These are phyloP conservation scores for Chlorodrepanis virens DNA, from an alignment of 2,113 vertebrate species.

Conservation along the genomic window DNA sequence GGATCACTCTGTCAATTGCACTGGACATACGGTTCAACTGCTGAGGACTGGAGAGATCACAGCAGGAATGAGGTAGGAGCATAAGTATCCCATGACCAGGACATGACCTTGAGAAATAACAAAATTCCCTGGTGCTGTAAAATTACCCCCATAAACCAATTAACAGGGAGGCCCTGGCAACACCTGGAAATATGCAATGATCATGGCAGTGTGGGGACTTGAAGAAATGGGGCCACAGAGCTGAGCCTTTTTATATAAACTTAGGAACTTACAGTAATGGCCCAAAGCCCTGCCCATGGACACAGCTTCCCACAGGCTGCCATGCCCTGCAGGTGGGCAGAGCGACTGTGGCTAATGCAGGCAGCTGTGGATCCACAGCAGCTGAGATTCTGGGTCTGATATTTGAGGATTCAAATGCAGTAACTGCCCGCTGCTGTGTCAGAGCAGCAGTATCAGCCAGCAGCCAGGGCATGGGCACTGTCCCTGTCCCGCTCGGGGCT, in stretches of 20 bases:
- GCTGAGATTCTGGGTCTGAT: neutral
- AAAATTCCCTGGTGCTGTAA: neutral
- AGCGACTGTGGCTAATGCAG: rapidly evolving
- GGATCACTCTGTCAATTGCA: neutral
- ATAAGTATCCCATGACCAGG: neutral
- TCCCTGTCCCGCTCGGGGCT: too few species aligned
- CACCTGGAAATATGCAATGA: neutral
- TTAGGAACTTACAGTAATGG: rapidly evolving
- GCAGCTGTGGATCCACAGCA: neutral
- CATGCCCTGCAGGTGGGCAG: neutral
- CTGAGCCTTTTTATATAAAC: neutral
- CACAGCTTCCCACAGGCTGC: neutral
- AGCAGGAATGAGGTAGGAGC: neutral
- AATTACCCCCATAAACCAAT: neutral
- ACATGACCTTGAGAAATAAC: neutral
- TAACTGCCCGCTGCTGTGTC: neutral
- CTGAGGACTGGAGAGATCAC: neutral
- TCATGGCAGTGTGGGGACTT: neutral
- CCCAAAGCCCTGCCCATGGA: neutral
- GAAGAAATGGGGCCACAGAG: neutral
- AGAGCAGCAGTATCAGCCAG: neutral
- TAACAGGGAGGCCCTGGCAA: neutral
- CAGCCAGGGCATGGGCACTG: too few species aligned
- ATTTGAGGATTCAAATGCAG: neutral
- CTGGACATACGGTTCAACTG: neutral